Percentiles rank a stretch among this genome's conserved stretches.
Conservation (phyloP, 2,797 vertebrate species). For the Gymnothorax reevesii region DNA sequence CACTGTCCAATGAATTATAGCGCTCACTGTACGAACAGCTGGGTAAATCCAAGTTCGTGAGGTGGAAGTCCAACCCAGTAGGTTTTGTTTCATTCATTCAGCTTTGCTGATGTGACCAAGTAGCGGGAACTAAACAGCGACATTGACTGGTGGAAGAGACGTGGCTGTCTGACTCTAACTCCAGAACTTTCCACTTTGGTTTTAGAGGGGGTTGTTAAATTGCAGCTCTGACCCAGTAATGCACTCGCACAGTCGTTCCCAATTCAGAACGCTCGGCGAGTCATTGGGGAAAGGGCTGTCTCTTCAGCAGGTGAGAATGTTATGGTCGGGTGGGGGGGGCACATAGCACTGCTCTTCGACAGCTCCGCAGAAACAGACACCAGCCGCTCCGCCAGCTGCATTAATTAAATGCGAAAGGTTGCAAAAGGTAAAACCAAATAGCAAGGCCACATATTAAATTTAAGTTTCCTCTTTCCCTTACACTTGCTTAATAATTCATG, state of each 20-base stretch:
- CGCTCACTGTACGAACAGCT: no score
- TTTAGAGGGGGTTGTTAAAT: background rate
- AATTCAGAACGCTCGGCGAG: background rate
- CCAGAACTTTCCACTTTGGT: no score
- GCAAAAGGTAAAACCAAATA: slow-evolving; percentile 78
- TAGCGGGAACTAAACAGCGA: no score
- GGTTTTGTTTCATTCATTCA: no score
- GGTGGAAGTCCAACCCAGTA: no score
- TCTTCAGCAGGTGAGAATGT: background rate
- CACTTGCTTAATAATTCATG: slow-evolving; percentile 77
- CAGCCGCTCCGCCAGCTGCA: slow-evolving; percentile 44
- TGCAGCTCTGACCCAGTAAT: background rate
- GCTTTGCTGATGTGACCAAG: no score
- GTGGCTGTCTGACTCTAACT: no score
- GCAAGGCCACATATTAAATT: slow-evolving; percentile 74
- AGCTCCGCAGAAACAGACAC: slow-evolving; percentile 29
- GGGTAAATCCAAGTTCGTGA: no score
- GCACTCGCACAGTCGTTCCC: background rate
- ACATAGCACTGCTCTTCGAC: slow-evolving; percentile 26
- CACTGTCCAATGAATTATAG: no score
- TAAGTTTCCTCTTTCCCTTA: slow-evolving; percentile 68
- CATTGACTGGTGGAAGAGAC: no score
- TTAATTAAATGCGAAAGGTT: slow-evolving; percentile 81
- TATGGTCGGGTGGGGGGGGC: slow-evolving; percentile 9
- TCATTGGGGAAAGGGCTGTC: background rate